Evolutionary conservation across 2,113 vertebrate genomes (phyloP).

Genomic region (Salvator merianae): DNA sequence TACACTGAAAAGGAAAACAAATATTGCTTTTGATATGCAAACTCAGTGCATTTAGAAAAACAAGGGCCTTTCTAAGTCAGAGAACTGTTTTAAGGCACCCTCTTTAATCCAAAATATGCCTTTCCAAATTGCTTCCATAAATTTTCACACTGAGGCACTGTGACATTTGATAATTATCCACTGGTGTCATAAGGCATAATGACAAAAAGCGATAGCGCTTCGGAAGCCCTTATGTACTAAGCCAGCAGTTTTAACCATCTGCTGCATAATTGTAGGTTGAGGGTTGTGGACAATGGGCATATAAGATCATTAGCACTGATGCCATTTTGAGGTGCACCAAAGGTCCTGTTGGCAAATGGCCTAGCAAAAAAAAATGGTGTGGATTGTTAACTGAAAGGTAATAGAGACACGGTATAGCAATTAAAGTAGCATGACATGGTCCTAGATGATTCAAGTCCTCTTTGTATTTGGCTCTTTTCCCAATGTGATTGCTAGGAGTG

Average conservation of each 20-base stretch:
- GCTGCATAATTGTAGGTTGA: constrained; percentile 22
- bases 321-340: constrained; percentile 10
- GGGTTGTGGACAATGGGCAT: constrained; percentile 25
- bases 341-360: constrained; percentile 19
- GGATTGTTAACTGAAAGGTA: constrained; percentile 17
- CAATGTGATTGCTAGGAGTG: not conserved
- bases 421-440: not conserved
- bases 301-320: constrained; percentile 20
- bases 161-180: constrained; percentile 27
- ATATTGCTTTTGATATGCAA: not conserved
- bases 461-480: not conserved
- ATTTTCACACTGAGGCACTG: not conserved
- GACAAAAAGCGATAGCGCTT: constrained; percentile 16
- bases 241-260: constrained; percentile 29
- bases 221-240: constrained; percentile 8
- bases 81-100: not conserved
- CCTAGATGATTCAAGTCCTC: not conserved
- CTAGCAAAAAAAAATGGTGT: constrained; percentile 8
- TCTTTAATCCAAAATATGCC: not conserved
- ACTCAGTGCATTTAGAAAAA: not conserved
- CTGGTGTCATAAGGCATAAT: constrained; percentile 27
- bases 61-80: not conserved
- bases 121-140: constrained; percentile 18
- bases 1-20: not conserved
- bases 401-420: not conserved